These are phyloP conservation scores for Tridacna crocea DNA, from an alignment of 2,888 invertebrate genomes.

Conservation along the genomic window DNA sequence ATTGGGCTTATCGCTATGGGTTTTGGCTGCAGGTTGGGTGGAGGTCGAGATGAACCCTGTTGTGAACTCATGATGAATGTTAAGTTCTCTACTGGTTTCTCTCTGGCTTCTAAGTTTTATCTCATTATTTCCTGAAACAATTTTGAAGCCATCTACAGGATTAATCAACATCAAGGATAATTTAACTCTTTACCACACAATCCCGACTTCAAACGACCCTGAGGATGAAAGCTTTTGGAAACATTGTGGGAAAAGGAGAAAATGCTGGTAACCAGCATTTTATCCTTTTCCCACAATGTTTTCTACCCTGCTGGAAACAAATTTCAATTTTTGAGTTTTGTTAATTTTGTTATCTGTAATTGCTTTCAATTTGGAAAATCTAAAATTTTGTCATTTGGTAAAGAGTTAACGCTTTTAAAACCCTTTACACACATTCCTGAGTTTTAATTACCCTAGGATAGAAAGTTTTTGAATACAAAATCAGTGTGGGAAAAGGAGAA, in stretches of 20 bases:
- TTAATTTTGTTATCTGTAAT: no score
- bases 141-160: neutral
- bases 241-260: neutral
- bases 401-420: no score
- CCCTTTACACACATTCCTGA: neutral
- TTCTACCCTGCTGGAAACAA: no score
- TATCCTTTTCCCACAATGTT: no score
- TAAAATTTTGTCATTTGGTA: no score
- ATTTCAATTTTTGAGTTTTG: no score
- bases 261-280: no score
- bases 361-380: no score
- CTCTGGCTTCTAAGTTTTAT: neutral
- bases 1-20: constrained; percentile 45
- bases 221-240: neutral
- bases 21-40: constrained; percentile 41
- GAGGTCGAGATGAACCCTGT: constrained; percentile 20
- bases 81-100: neutral
- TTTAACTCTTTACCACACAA: neutral
- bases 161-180: neutral
- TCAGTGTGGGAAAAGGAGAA: neutral
- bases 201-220: neutral
- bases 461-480: neutral
- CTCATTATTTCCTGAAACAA: neutral
- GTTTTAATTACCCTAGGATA: neutral
- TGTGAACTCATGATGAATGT: constrained; percentile 26